These are phyloP conservation scores for Mormoops blainvillei DNA, from an alignment of 2,113 vertebrate genomes.

Conservation along the genomic window DNA sequence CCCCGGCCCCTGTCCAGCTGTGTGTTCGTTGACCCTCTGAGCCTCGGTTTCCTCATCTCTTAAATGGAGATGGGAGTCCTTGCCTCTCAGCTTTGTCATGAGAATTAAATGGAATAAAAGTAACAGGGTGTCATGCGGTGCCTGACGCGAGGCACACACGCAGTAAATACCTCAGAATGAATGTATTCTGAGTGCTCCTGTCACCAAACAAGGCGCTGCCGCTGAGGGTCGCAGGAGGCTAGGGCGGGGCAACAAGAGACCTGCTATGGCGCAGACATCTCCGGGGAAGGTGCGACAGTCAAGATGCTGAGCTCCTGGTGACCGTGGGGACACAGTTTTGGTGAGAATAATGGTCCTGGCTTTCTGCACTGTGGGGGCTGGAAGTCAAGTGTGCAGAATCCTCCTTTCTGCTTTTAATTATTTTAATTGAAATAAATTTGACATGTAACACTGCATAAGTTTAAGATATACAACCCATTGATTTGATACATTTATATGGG, in stretches of 20 bases:
- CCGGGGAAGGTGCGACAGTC: not conserved
- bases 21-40: not conserved
- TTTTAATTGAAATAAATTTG: too few relatives aligned
- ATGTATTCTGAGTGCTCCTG: not conserved
- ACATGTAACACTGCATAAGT: too few relatives aligned
- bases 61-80: not conserved
- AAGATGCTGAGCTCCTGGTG: not conserved
- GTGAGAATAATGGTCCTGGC: not conserved
- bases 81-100: not conserved
- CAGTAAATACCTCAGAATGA: not conserved
- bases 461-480: not conserved
- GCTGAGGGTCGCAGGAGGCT: not conserved
- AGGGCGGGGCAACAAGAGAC: not conserved
- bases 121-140: not conserved
- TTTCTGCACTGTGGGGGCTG: constrained; percentile 33
- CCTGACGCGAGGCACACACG: not conserved
- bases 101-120: not conserved
- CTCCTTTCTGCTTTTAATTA: not conserved
- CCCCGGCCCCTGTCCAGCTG: not conserved
- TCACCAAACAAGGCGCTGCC: not conserved
- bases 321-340: too few relatives aligned
- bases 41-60: not conserved
- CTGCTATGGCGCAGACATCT: rapidly evolving
- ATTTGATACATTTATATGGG: not conserved
- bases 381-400: constrained; percentile 51